phyloP scores from a whole-genome alignment of 2,797 vertebrate species.

The Limnodromus scolopaceus region DNA sequence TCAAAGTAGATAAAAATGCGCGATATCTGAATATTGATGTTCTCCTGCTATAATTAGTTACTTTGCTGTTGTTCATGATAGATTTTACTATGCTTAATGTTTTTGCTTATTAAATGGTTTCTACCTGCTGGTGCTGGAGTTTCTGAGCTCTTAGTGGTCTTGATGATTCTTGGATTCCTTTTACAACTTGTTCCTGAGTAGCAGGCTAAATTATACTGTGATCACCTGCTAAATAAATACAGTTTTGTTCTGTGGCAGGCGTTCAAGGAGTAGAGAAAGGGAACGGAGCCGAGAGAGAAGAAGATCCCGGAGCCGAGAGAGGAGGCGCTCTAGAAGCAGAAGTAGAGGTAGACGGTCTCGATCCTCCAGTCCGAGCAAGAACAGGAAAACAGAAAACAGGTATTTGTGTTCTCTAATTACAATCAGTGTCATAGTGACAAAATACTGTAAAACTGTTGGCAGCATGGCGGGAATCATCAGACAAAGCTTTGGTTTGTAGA shows the following conservation, averaged over 20 bases:
- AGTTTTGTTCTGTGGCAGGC: conserved; percentile 70
- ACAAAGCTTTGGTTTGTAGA: not conserved
- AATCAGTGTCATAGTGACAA: rapidly evolving
- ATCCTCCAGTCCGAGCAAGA: conserved; percentile 88
- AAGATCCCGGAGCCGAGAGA: conserved; percentile 84
- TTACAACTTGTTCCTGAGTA: not conserved
- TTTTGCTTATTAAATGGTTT: not conserved
- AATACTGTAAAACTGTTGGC: not conserved
- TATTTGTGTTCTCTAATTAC: conserved; percentile 47
- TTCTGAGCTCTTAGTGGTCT: not conserved
- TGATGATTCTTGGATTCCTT: not conserved
- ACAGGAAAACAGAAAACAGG: conserved; percentile 89
- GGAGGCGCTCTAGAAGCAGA: conserved; percentile 83
- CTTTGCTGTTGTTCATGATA: not conserved
- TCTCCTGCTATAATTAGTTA: not conserved
- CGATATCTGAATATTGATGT: rapidly evolving
- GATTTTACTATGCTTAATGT: not conserved
- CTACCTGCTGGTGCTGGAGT: not conserved
- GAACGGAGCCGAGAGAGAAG: conserved; percentile 92
- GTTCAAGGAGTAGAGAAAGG: conserved; percentile 93
- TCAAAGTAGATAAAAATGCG: rapidly evolving
- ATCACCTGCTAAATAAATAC: not conserved
- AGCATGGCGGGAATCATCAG: not conserved
- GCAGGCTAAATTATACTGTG: not conserved
- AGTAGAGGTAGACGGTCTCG: conserved; percentile 88